Percentiles rank a stretch among this genome's conserved stretches.
These are phyloP conservation scores for Biston betularia DNA, from an alignment of 2,888 invertebrate genomes.

Conservation along the genomic window DNA sequence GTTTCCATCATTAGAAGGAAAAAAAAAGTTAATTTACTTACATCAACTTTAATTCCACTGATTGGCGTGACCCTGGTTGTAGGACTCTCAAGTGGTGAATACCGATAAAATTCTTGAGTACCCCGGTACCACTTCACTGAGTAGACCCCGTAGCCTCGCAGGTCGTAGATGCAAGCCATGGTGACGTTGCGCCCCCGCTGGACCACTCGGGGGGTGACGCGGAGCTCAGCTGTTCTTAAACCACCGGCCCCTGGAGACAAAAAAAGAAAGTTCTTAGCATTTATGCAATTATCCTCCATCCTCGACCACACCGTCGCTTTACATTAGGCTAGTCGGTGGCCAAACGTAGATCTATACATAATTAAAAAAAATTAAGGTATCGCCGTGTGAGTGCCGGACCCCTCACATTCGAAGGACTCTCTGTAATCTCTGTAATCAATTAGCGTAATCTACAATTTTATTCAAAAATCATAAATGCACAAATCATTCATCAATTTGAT, in stretches of 20 bases:
- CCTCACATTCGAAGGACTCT: no score
- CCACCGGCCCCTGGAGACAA: constrained; percentile 87
- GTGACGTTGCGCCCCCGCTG: constrained; percentile 89
- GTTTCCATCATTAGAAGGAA: no score
- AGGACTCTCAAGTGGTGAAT: constrained; percentile 90
- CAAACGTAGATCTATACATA: no score
- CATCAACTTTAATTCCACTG: constrained; percentile 92
- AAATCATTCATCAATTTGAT: no score
- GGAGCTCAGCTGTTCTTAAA: constrained; percentile 90
- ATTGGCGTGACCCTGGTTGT: constrained; percentile 90
- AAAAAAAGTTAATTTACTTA: constrained; percentile 85
- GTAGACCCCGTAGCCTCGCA: constrained; percentile 91
- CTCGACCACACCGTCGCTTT: no score
- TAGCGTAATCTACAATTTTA: no score
- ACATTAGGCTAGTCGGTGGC: no score
- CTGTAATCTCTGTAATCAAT: no score
- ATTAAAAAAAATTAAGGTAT: no score
- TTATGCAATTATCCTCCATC: no score
- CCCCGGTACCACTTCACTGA: constrained; percentile 96
- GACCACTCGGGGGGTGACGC: constrained; percentile 90
- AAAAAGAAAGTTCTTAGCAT: neutral
- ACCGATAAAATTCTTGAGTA: constrained; percentile 93
- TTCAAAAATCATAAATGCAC: no score
- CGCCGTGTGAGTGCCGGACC: no score
- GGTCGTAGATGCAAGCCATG: constrained; percentile 91